Evolutionary conservation across 92 coral and sea anemone species (phyloP).

Genomic region (Porites cylindrica): DNA sequence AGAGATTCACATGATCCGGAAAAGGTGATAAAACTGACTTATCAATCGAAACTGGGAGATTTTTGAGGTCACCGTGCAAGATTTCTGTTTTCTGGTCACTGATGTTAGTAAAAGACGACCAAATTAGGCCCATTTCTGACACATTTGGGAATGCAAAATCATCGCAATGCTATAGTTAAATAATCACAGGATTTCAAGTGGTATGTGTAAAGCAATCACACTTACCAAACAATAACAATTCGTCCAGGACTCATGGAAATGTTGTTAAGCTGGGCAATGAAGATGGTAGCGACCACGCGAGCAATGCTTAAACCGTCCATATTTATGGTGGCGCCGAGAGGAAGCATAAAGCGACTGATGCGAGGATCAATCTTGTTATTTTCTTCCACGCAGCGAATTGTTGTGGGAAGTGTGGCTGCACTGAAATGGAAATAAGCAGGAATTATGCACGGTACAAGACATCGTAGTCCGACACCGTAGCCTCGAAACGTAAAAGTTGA

Average conservation of each 20-base stretch:
- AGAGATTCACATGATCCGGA: no score
- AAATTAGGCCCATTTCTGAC: no score
- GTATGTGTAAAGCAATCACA: not conserved
- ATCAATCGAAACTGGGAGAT: no score
- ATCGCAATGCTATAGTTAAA: no score
- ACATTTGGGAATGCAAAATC: no score
- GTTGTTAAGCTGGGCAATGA: constrained; percentile 48
- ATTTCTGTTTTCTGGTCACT: no score
- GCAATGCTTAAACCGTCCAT: constrained; percentile 50
- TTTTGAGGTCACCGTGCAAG: no score
- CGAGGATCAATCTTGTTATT: constrained; percentile 77
- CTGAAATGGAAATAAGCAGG: constrained; percentile 22
- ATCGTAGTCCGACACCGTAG: no score
- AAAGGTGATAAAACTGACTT: no score
- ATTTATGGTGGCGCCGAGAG: not conserved
- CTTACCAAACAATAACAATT: constrained; percentile 51
- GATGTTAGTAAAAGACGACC: no score
- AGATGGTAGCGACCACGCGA: constrained; percentile 48
- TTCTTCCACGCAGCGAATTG: constrained; percentile 82
- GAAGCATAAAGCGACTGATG: constrained; percentile 79
- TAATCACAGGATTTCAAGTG: no score
- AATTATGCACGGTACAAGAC: not conserved
- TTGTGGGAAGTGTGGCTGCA: constrained; percentile 84
- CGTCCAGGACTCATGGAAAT: constrained; percentile 42
- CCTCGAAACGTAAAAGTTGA: no score